Conservation (phyloP, 2,113 vertebrate genomes). For the Xiphophorus maculatus region DNA sequence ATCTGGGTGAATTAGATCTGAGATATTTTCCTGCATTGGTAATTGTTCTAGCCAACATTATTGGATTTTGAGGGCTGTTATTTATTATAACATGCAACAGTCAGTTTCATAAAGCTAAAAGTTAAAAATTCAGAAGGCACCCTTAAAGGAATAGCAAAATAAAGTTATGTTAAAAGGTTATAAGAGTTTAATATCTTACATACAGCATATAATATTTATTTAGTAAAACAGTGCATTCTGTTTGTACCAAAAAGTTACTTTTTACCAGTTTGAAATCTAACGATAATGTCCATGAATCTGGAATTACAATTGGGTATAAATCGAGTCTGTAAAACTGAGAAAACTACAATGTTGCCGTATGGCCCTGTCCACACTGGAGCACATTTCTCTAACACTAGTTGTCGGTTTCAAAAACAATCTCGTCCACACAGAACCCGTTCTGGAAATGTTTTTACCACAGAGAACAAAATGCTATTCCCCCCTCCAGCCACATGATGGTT, state of each 20-base stretch:
- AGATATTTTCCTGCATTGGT: background rate
- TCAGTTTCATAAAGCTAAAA: background rate
- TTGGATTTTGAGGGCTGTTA: background rate
- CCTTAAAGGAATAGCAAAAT: background rate
- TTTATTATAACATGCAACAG: background rate
- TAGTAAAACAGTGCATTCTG: background rate
- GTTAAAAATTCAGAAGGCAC: background rate
- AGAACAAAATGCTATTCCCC: too few species aligned
- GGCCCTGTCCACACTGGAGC: too few species aligned
- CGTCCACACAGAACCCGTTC: too few species aligned
- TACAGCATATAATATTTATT: background rate
- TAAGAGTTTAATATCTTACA: background rate
- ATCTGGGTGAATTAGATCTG: background rate
- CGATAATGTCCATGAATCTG: background rate
- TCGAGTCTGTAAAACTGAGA: background rate
- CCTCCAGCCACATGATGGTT: too few species aligned
- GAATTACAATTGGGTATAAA: background rate
- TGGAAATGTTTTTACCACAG: too few species aligned
- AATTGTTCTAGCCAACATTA: background rate
- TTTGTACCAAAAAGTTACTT: background rate
- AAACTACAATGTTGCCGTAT: background rate
- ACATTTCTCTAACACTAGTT: too few species aligned
- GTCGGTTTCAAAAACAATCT: too few species aligned
- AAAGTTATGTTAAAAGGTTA: background rate
- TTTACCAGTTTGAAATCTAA: background rate